Conservation (phyloP, 2,888 invertebrate species). For the Coelogynopora nodosa region DNA sequence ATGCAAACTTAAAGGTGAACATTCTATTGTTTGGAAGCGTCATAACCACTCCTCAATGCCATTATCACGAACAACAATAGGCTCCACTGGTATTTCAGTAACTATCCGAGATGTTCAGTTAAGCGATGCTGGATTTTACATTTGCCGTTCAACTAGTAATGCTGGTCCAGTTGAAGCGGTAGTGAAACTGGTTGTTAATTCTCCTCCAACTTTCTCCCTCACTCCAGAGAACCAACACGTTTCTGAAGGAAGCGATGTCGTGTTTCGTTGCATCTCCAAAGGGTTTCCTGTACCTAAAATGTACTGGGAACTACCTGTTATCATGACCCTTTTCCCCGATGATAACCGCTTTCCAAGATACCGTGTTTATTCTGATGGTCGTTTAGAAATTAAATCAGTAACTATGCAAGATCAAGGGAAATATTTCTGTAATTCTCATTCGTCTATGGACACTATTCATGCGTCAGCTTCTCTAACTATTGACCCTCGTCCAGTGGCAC, state of each 20-base stretch:
- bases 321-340: conserved; percentile 29
- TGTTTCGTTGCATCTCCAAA: neutral
- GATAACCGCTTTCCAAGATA: neutral
- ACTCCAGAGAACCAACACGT: conserved; percentile 34
- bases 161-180: neutral
- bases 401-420: neutral
- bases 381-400: conserved; percentile 14
- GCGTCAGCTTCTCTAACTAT: conserved; percentile 27
- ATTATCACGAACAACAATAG: neutral
- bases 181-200: conserved; percentile 7
- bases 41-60: neutral
- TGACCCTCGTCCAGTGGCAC: conserved; percentile 1
- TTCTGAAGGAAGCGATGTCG: conserved; percentile 30
- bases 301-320: conserved; percentile 37
- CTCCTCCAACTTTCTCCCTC: conserved; percentile 14
- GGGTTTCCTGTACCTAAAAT: conserved; percentile 28
- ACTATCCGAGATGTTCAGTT: neutral
- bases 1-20: neutral
- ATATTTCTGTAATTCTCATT: conserved; percentile 40
- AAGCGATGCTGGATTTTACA: conserved; percentile 37
- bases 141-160: conserved; percentile 9
- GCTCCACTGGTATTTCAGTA: neutral
- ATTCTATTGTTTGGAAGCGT: conserved; percentile 1
- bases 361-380: conserved; percentile 27
- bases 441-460: conserved; percentile 27